phyloP scores from a whole-genome alignment of 37 sponge, comb jelly and placozoan species.

The Axinella damicornis region DNA sequence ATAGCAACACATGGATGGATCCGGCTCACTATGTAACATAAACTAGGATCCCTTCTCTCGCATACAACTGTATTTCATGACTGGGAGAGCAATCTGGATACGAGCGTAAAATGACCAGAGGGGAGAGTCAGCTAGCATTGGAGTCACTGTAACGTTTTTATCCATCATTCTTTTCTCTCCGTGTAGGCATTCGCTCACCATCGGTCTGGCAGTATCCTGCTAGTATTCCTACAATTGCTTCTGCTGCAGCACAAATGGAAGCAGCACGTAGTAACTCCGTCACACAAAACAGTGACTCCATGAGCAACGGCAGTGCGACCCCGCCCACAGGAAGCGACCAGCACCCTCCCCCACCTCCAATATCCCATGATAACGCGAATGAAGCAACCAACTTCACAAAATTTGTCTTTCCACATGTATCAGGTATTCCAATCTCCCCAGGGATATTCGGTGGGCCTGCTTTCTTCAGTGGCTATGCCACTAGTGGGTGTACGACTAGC shows the following conservation, averaged over 20 bases:
- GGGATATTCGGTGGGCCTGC: constrained; percentile 49
- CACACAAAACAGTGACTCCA: constrained; percentile 56
- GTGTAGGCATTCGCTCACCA: constrained; percentile 54
- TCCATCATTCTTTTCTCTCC: background rate
- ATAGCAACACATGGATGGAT: too few relatives aligned
- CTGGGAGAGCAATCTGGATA: too few relatives aligned
- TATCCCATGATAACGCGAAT: background rate
- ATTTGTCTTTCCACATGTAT: constrained; percentile 62
- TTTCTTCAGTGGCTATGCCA: constrained; percentile 51
- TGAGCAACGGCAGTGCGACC: constrained; percentile 77
- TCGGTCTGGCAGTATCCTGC: constrained; percentile 74
- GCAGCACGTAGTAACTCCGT: constrained; percentile 50
- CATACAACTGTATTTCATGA: too few relatives aligned
- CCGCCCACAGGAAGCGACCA: constrained; percentile 55
- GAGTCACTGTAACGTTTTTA: background rate
- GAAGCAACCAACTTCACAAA: background rate
- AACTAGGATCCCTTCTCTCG: too few relatives aligned
- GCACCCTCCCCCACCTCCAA: constrained; percentile 7
- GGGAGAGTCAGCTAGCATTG: too few relatives aligned
- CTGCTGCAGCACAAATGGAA: constrained; percentile 17
- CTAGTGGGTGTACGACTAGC: constrained; percentile 31
- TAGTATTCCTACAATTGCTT: constrained; percentile 31
- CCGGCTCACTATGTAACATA: too few relatives aligned
- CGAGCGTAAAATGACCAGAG: too few relatives aligned
- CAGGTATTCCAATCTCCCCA: constrained; percentile 67